Conservation (phyloP, 1,140 invertebrate genomes). For the Nebria ingens region DNA sequence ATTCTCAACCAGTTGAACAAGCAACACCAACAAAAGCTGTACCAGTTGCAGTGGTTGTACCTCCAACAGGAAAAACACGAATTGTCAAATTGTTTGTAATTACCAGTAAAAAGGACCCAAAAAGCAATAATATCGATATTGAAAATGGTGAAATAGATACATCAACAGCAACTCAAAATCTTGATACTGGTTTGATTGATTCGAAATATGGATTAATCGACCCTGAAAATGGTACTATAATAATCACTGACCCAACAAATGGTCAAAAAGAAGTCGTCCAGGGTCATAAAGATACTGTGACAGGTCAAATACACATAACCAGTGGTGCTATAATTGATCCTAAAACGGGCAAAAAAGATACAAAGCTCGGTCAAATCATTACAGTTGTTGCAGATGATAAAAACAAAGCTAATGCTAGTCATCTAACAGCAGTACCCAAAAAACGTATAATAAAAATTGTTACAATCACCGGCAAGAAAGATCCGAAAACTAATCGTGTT, state of each 20-base stretch:
- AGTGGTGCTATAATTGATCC: conserved; percentile 48
- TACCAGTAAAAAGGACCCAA: conserved; percentile 44
- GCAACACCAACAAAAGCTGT: conserved; percentile 17
- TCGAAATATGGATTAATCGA: conserved; percentile 46
- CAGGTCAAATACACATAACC: conserved; percentile 51
- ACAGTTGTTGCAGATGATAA: conserved; percentile 36
- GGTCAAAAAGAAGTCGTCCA: conserved; percentile 50
- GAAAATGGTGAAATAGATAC: conserved; percentile 42
- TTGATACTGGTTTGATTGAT: conserved; percentile 39
- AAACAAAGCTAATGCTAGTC: conserved; percentile 38
- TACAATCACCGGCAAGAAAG: conserved; percentile 50
- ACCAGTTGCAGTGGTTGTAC: neutral
- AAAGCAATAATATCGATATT: conserved; percentile 43
- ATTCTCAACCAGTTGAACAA: conserved; percentile 14
- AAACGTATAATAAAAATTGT: conserved; percentile 55
- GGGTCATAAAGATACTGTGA: conserved; percentile 47
- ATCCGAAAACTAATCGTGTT: conserved; percentile 50
- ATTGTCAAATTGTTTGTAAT: conserved; percentile 42
- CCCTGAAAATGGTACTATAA: conserved; percentile 35
- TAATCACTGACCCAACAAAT: conserved; percentile 42
- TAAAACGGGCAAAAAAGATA: conserved; percentile 42
- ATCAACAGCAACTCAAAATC: conserved; percentile 37
- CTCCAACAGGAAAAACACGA: conserved; percentile 22
- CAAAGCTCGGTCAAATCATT: conserved; percentile 43
- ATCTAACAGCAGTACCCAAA: conserved; percentile 46